phyloP scores from a whole-genome alignment of 2,113 vertebrate species.

The Saccopteryx bilineata region DNA sequence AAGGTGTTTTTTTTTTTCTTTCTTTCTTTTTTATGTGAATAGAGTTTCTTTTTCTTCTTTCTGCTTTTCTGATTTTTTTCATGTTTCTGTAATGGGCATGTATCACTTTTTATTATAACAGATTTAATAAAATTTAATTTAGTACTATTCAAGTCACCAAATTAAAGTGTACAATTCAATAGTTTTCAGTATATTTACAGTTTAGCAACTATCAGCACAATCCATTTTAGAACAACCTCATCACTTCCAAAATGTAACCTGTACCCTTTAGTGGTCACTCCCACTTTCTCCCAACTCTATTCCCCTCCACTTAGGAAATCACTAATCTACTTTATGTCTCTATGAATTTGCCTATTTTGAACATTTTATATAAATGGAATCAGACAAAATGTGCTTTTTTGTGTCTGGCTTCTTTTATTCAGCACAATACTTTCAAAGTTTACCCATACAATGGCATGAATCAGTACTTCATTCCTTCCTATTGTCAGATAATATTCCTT shows the following conservation, averaged over 20 bases:
- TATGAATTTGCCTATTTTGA: no score
- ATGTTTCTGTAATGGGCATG: neutral
- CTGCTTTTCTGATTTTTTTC: neutral
- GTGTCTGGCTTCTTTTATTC: neutral
- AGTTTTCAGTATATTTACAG: neutral
- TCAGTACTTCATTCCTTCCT: neutral
- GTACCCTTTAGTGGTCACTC: neutral
- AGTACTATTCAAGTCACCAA: neutral
- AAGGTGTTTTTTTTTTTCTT: neutral
- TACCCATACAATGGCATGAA: neutral
- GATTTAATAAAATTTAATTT: conserved; percentile 7
- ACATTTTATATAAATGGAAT: neutral
- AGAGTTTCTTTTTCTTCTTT: neutral
- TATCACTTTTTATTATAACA: neutral
- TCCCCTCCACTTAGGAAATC: neutral
- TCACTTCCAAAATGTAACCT: neutral
- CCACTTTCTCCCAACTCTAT: neutral
- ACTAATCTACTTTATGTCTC: neutral
- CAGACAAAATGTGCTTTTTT: neutral
- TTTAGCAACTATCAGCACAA: neutral
- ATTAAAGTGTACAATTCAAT: neutral
- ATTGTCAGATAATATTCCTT: no score
- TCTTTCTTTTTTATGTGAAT: neutral
- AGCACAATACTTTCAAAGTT: neutral
- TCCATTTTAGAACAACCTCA: neutral